phyloP scores from a whole-genome alignment of 1,140 invertebrate genomes.

The Magallana angulata region DNA sequence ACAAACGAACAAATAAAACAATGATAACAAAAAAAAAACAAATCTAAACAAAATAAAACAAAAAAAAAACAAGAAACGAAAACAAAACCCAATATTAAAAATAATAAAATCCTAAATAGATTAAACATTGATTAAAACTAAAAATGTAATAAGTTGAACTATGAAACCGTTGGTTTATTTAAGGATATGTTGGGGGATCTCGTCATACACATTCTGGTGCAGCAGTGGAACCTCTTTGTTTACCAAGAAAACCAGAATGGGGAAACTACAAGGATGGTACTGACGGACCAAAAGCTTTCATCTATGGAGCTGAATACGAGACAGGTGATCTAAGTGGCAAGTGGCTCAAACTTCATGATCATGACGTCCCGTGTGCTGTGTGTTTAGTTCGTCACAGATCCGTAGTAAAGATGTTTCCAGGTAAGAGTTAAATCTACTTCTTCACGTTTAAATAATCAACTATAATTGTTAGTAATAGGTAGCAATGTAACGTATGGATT shows the following conservation, averaged over 20 bases:
- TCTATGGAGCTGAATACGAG: background rate
- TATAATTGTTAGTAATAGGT: no score
- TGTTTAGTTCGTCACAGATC: background rate
- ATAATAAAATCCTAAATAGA: no score
- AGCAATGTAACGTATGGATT: no score
- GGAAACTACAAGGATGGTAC: background rate
- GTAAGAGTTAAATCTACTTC: background rate
- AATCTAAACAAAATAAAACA: no score
- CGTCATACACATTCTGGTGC: background rate
- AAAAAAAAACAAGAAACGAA: no score
- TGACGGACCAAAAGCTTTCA: background rate
- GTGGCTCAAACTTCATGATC: background rate
- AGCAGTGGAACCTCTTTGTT: background rate
- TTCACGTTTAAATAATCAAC: no score
- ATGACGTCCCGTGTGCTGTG: background rate
- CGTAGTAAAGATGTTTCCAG: background rate
- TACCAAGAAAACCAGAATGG: constrained; percentile 3
- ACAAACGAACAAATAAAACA: no score
- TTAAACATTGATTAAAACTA: background rate
- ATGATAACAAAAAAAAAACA: no score
- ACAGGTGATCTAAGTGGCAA: background rate
- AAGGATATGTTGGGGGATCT: background rate
- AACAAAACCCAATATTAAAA: no score
- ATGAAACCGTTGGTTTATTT: background rate
- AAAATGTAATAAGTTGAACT: background rate